Base-by-base conservation (phyloP, 1,140 invertebrate genomes). In the Conus betulinus region DNA sequence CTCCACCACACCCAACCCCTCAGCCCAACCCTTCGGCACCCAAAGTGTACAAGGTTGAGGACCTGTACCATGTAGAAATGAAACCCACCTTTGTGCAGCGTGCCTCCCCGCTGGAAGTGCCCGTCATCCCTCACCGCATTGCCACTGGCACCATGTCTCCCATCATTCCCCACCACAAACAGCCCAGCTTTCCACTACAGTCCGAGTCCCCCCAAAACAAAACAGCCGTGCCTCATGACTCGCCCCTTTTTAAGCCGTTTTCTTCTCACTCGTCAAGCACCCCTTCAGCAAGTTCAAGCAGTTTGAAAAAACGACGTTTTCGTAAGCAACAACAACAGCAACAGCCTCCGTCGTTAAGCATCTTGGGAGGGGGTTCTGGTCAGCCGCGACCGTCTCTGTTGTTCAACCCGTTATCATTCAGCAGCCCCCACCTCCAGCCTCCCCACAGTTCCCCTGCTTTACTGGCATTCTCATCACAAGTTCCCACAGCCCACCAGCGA, bases 41-140 rank as follows among this genome's bases (percentile, higher is more conserved):
- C 39, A 87, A 55, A 27, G 71, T 87, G 51, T 78, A 57, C 71
- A 78, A 78, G 74, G 85, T 87, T 39, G 85, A 87, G 74, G 85
- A 87, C 74, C 39, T 87, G 85, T 78, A 78, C 74, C 39, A 79
- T 15, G 74, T 78, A 74, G 74, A 76, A 20, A 55, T 27, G 25
- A 78, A 79, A n/a, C 71, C 85, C 15, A 17, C 39, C 20, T 55
- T 57, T 23, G 20, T 76, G 85, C 85, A 87, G 53, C 57, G 60
- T 25, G 51, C n/a, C 25, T n/a, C 88, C 2, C 53, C 76, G 1
- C 74, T 82, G 27, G 88, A 89, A n/a, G 88, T 89, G 84, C 88
- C 88, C 27, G 74, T 63, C 51, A 84, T 89, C 39, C 71, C 71
- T 52, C 88, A 89, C 23, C 88, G 88, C 52, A 15, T 60, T 13